Percentiles rank a stretch among this genome's conserved stretches.
phyloP scores from a whole-genome alignment of 2,113 vertebrate species.

The Pituophis catenifer region DNA sequence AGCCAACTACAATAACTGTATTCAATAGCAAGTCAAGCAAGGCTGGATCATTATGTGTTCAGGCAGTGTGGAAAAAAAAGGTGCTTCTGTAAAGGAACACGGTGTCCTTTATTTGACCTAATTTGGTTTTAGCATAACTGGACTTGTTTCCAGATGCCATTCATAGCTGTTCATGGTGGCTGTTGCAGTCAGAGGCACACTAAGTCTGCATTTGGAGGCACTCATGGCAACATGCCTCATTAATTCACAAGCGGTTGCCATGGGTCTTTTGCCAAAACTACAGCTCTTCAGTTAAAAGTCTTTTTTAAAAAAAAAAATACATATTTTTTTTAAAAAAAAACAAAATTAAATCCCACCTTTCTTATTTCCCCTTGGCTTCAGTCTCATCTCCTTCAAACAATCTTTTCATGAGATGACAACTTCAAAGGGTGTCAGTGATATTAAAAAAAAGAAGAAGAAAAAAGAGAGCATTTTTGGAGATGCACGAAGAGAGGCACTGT shows the following conservation, averaged over 20 bases:
- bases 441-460: background rate
- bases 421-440: background rate
- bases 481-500: background rate
- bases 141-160: slow-evolving; percentile 14
- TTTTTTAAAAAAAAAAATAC: background rate
- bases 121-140: slow-evolving; percentile 16
- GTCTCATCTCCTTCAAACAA: background rate
- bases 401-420: background rate
- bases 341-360: background rate
- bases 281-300: background rate
- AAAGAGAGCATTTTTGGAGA: background rate
- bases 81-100: slow-evolving; percentile 19
- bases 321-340: background rate
- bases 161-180: background rate
- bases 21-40: background rate
- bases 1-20: background rate
- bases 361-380: background rate
- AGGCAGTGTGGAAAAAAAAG: background rate
- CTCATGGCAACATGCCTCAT: background rate
- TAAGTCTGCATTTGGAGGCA: background rate
- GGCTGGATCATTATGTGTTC: slow-evolving; percentile 1
- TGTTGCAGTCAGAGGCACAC: background rate
- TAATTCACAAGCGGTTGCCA: background rate
- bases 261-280: background rate
- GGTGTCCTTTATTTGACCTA: slow-evolving; percentile 18